Evolutionary conservation across 2,797 vertebrate species (phyloP).

Genomic region (Cossypha dichroa): DNA sequence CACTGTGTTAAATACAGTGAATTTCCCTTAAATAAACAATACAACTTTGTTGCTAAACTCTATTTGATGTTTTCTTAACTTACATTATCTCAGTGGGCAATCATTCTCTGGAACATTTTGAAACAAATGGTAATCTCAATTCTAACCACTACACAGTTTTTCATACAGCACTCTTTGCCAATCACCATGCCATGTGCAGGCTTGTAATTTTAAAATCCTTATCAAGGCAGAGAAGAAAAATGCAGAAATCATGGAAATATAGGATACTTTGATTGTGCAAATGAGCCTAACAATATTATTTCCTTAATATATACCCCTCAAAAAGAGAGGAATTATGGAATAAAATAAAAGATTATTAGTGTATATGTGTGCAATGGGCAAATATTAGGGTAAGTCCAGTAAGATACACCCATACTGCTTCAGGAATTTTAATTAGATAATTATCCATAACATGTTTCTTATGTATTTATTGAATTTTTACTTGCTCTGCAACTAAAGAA

Average conservation of each 20-base stretch:
- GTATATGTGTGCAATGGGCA: background rate
- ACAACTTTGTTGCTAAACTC: conserved; percentile 35
- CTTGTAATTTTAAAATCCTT: background rate
- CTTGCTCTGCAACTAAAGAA: background rate
- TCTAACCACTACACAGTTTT: conserved; percentile 29
- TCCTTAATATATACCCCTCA: background rate
- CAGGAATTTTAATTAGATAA: background rate
- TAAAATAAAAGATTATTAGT: background rate
- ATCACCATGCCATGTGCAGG: background rate
- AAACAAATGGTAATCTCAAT: conserved; percentile 66
- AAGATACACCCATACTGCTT: background rate
- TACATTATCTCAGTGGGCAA: conserved; percentile 67
- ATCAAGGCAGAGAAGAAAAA: background rate
- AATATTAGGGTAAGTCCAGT: background rate
- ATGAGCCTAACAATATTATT: background rate
- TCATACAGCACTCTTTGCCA: background rate
- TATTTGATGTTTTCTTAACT: conserved; percentile 61
- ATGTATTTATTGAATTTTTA: background rate
- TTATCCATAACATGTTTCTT: background rate
- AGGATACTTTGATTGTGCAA: background rate
- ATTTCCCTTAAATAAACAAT: background rate
- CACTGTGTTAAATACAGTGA: background rate
- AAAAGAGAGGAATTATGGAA: background rate
- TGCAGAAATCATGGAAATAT: background rate
- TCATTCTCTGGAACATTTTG: conserved; percentile 70